Conservation (phyloP, 2,113 vertebrate species). For the Empidonax traillii region DNA sequence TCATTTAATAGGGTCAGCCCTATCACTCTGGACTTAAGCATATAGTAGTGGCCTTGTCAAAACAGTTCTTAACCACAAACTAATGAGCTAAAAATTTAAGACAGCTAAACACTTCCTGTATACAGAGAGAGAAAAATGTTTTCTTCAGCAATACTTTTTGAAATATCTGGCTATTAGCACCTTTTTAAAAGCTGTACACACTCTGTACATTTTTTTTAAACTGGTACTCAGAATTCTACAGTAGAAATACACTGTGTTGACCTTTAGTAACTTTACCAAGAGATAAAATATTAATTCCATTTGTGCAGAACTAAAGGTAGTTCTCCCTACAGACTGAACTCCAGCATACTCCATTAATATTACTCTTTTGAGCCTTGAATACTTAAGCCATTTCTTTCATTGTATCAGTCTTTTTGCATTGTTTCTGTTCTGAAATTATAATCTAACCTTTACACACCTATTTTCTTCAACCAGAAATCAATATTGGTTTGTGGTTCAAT, state of each 20-base stretch:
- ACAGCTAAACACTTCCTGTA: neutral
- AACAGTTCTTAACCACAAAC: neutral
- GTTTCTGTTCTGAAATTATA: neutral
- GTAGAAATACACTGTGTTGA: neutral
- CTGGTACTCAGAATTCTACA: neutral
- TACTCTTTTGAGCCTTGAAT: neutral
- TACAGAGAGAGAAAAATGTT: neutral
- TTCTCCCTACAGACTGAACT: neutral
- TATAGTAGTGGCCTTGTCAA: neutral
- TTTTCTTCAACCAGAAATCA: neutral
- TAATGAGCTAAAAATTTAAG: neutral
- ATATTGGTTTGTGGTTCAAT: neutral
- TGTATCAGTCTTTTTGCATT: neutral
- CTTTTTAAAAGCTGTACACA: neutral
- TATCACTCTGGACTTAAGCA: constrained; percentile 12
- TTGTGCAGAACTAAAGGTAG: neutral
- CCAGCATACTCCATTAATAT: neutral
- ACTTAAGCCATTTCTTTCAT: neutral
- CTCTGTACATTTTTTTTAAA: rapidly evolving
- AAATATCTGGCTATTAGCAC: neutral
- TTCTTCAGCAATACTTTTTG: neutral
- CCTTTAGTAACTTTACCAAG: neutral
- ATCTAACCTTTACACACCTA: neutral
- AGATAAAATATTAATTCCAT: neutral
- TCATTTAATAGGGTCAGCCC: constrained; percentile 28